Evolutionary conservation across 2,797 vertebrate genomes (phyloP).

Genomic region (Hypotaenidia philippensis): DNA sequence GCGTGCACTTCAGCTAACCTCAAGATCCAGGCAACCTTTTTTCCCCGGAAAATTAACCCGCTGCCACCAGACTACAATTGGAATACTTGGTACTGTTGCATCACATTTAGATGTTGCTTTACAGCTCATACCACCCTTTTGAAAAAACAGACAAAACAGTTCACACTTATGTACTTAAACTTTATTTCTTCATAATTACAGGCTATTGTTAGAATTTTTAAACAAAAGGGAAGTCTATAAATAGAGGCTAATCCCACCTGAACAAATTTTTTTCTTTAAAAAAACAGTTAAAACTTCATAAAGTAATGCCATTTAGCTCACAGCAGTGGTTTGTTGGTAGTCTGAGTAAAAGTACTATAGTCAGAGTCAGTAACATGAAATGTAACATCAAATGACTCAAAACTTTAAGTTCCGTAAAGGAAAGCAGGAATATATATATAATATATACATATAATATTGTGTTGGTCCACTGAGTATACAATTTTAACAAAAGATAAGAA

Average conservation of each 20-base stretch:
- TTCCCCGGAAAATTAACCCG: neutral
- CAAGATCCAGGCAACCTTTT: neutral
- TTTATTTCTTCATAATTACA: constrained; percentile 91
- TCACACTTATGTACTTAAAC: constrained; percentile 76
- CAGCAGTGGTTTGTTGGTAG: constrained; percentile 85
- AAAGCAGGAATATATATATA: constrained; percentile 77
- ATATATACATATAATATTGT: constrained; percentile 83
- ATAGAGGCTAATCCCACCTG: constrained; percentile 80
- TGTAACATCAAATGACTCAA: constrained; percentile 77
- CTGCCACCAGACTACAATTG: neutral
- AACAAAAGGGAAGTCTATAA: constrained; percentile 83
- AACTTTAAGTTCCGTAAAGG: constrained; percentile 75
- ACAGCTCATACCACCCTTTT: neutral
- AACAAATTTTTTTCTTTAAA: constrained; percentile 60
- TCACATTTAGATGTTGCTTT: neutral
- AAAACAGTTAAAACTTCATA: constrained; percentile 86
- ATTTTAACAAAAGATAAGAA: constrained; percentile 81
- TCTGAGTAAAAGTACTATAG: constrained; percentile 78
- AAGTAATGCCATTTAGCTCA: constrained; percentile 81
- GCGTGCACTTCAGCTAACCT: neutral
- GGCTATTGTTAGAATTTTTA: constrained; percentile 88
- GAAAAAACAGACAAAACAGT: neutral
- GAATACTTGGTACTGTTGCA: neutral
- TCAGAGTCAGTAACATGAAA: constrained; percentile 79
- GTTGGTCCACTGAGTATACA: constrained; percentile 84